Evolutionary conservation across 2,888 invertebrate species (phyloP), one percentile per base, ranked within the genome.

Genomic region (Sphinx pinastri): DNA sequence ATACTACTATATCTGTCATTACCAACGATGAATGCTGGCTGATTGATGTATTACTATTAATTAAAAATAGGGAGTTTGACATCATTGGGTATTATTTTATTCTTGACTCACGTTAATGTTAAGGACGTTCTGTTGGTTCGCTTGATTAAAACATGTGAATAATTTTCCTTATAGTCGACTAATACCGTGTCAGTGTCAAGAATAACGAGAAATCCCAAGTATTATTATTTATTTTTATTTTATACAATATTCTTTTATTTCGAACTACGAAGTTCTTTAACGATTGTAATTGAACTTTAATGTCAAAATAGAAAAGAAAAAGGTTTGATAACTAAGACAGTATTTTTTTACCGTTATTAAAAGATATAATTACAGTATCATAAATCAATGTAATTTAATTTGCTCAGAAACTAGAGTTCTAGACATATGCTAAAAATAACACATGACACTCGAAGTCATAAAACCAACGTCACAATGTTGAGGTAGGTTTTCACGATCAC

Each of bases 171-270:
- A 82, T 88, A 84, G 73, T 75, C 75, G 73, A 81, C 78, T 81
- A 80, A 80, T 88, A 87, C 86, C 83, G 79, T 87, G 87, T 87
- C 92, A 92, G 89, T 90, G 92, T 92, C 92, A 92, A 89, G 89
- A 84, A 67, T 25, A 67, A 70, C 67, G 13, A 57, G 66, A 54
- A 57, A 63, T 14, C 31, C 54, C 31, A 55, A 57, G n/a, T 69
- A 52, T 25, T 19, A 63, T 57, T 54, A 60, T 60, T 63, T 45
- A 47, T 69, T 63, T 54, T 31, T 16, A 49, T 51, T 67, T 11
- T 25, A 13, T 25, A 16, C 49, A 11, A 19, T 45, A 60, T 60
- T 60, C 11, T 60, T 60, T n/a, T 14, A n/a, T 12, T 14, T 14
- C 38, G 14, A 25, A 25, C 25, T 25, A 25, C 25, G 1, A 25